Evolutionary conservation across 2,797 vertebrate species (phyloP).

Genomic region (Momotus momota): DNA sequence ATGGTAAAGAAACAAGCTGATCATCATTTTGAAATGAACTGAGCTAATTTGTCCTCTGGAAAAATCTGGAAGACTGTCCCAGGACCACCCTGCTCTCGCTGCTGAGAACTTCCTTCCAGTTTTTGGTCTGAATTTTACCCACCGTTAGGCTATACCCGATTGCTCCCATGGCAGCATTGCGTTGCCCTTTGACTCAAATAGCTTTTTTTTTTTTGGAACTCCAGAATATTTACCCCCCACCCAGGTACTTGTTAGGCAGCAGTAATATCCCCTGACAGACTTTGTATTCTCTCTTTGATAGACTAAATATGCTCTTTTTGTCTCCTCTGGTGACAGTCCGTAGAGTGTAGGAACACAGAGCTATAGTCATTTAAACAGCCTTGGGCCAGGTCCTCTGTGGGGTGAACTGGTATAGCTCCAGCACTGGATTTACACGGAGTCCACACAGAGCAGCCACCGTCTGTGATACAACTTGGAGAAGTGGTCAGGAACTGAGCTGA

Average conservation of each 20-base stretch:
- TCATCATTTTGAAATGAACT: not conserved
- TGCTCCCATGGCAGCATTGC: not conserved
- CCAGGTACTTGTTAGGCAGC: not conserved
- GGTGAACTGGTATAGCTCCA: not conserved
- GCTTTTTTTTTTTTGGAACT: not conserved
- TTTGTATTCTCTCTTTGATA: not conserved
- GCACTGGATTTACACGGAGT: not conserved
- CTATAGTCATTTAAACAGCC: not conserved
- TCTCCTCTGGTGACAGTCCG: not conserved
- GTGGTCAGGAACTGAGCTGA: not conserved
- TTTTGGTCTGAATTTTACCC: not conserved
- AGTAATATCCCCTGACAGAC: not conserved
- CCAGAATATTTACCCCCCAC: not conserved
- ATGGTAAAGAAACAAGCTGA: not conserved
- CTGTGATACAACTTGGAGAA: fast-evolving
- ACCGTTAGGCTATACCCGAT: not conserved
- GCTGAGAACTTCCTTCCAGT: not conserved
- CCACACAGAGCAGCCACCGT: fast-evolving
- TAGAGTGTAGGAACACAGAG: not conserved
- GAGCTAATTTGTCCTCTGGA: not conserved
- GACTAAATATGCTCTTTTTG: not conserved
- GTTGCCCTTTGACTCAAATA: constrained; percentile 6
- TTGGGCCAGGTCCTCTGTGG: not conserved
- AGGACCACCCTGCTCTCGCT: not conserved
- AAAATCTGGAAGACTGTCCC: not conserved